These are phyloP conservation scores for Castor canadensis DNA, from an alignment of 2,113 vertebrate species.

Conservation along the genomic window DNA sequence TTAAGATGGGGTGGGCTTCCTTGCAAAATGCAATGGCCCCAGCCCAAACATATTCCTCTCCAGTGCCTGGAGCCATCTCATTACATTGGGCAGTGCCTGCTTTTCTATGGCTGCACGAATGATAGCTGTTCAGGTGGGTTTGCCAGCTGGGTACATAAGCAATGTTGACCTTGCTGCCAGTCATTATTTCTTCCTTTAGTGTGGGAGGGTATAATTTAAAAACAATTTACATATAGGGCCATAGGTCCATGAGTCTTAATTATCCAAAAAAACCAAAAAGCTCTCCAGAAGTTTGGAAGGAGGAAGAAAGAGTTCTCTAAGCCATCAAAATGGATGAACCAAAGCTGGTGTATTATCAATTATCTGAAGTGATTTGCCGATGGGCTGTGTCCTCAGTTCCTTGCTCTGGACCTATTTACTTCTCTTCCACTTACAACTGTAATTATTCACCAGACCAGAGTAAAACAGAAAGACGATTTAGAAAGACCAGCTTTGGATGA, in stretches of 20 bases:
- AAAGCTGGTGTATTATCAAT: not conserved
- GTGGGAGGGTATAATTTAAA: not conserved
- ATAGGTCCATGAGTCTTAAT: not conserved
- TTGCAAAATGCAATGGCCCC: conserved; percentile 28
- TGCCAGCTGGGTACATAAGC: not conserved
- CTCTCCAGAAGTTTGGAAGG: not conserved
- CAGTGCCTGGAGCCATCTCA: not conserved
- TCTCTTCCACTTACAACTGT: not conserved
- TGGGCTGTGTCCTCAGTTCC: not conserved
- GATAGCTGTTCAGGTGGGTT: not conserved
- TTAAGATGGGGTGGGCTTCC: conserved; percentile 78
- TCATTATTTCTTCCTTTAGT: not conserved
- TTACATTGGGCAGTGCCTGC: conserved; percentile 26
- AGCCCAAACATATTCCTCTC: conserved; percentile 58
- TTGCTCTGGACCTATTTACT: not conserved
- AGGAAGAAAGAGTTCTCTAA: not conserved
- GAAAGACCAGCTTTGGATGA: not conserved
- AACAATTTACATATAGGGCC: not conserved
- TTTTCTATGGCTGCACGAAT: not conserved
- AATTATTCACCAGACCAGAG: not conserved
- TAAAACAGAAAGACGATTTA: not conserved
- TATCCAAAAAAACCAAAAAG: not conserved
- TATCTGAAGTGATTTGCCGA: not conserved
- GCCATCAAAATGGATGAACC: not conserved
- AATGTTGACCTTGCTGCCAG: not conserved